Percentiles rank a stretch among this genome's conserved stretches.
phyloP scores from a whole-genome alignment of 2,797 vertebrate genomes.

The Poeciliopsis turneri region DNA sequence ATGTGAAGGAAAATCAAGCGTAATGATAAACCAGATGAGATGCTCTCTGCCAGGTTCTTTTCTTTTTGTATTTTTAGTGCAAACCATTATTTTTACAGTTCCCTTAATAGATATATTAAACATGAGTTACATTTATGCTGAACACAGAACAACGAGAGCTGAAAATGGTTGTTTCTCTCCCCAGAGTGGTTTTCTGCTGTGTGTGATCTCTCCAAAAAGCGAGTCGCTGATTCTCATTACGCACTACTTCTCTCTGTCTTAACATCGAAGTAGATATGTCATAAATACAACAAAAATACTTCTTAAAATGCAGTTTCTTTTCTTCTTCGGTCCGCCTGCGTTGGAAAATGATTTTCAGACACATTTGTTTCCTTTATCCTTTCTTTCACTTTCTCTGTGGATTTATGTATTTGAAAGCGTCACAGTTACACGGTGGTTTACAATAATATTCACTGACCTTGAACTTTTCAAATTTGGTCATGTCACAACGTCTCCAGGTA shows the following conservation, averaged over 20 bases:
- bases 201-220: conserved; percentile 29
- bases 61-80: conserved; percentile 15
- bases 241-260: conserved; percentile 5
- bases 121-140: conserved; percentile 29
- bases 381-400: conserved; percentile 1
- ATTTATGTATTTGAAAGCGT: conserved; percentile 36
- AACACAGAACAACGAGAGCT: conserved; percentile 35
- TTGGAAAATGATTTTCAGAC: neutral
- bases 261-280: conserved; percentile 28
- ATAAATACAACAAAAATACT: conserved; percentile 23
- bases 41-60: conserved; percentile 1
- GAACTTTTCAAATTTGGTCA: neutral
- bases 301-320: conserved; percentile 13
- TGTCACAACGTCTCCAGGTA: neutral
- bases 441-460: neutral
- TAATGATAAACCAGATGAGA: conserved; percentile 5
- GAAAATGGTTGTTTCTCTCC: conserved; percentile 27
- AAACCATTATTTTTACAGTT: conserved; percentile 34
- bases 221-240: conserved; percentile 23
- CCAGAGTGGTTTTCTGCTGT: conserved; percentile 13
- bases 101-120: conserved; percentile 42
- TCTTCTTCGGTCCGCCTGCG: conserved; percentile 14
- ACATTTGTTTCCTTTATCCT: neutral
- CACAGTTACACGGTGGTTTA: conserved; percentile 16
- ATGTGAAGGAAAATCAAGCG: neutral